Evolutionary conservation across 2,888 invertebrate genomes (phyloP).

Genomic region (Loripinus fragilis): DNA sequence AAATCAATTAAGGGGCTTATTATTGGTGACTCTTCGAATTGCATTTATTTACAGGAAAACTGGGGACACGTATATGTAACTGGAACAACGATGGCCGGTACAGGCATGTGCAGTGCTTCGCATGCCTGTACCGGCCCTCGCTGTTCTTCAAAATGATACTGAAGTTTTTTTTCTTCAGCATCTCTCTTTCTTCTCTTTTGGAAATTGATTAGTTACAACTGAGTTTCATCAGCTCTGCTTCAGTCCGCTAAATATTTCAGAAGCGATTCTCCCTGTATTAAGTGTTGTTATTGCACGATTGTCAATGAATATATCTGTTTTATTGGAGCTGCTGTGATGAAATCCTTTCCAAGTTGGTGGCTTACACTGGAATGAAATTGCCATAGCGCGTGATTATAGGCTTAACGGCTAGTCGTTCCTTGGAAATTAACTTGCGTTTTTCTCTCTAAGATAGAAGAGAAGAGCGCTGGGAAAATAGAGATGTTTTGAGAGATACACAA

Average conservation of each 20-base stretch:
- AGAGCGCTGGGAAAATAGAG: no score
- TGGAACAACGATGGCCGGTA: background rate
- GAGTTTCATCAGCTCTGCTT: background rate
- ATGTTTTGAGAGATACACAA: no score
- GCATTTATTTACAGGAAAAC: no score
- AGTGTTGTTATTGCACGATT: background rate
- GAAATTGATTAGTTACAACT: background rate
- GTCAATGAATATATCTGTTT: background rate
- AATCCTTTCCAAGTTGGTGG: constrained; percentile 1
- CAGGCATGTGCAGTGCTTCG: background rate
- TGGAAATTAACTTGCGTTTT: no score
- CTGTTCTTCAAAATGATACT: background rate
- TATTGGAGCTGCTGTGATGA: background rate
- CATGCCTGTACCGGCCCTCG: background rate
- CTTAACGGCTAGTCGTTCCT: background rate
- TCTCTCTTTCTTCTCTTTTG: no score
- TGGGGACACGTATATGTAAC: no score
- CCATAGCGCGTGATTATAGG: background rate
- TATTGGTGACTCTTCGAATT: no score
- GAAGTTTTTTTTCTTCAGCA: no score
- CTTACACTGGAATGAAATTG: background rate
- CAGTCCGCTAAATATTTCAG: background rate
- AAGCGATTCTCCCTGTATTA: background rate
- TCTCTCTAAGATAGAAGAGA: no score
- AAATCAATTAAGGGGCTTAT: no score